Percentiles rank a stretch among this genome's conserved stretches.
phyloP scores from a whole-genome alignment of 2,888 invertebrate genomes.

The Dorcus parallelipipedus region DNA sequence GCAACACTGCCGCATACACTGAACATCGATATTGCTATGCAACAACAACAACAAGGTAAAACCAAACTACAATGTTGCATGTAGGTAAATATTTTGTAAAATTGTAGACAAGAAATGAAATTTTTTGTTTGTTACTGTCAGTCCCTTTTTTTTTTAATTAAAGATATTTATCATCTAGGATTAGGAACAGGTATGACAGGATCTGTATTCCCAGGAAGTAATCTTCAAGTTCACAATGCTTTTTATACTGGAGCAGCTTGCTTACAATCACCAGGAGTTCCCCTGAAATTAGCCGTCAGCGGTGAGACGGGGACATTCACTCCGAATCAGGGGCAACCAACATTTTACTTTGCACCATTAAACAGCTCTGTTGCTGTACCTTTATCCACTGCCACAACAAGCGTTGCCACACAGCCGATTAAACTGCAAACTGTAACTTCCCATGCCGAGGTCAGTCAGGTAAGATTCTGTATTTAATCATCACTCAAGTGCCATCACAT shows the following conservation, averaged over 20 bases:
- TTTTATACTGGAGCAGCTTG: constrained; percentile 46
- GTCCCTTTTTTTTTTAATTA: constrained; percentile 13
- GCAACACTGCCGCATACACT: constrained; percentile 50
- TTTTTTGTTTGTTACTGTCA: neutral
- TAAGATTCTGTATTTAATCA: constrained; percentile 22
- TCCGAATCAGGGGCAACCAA: constrained; percentile 51
- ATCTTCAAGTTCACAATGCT: constrained; percentile 50
- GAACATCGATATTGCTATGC: constrained; percentile 51
- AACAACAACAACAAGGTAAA: constrained; percentile 40
- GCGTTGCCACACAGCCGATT: constrained; percentile 35
- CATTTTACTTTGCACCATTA: constrained; percentile 52
- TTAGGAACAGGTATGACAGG: constrained; percentile 47
- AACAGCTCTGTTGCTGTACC: constrained; percentile 46
- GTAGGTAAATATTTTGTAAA: neutral
- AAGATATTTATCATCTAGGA: constrained; percentile 33
- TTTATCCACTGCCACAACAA: constrained; percentile 38
- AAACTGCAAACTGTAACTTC: constrained; percentile 50
- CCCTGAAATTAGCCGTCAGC: constrained; percentile 36
- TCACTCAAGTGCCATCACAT: neutral
- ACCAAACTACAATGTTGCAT: neutral
- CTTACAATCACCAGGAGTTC: constrained; percentile 36
- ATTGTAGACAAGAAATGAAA: neutral
- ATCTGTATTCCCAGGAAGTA: constrained; percentile 44
- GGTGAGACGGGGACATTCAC: constrained; percentile 33
- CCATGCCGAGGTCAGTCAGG: constrained; percentile 57